Conservation (phyloP, 2,797 vertebrate species). For the Rhinogobio ventralis region DNA sequence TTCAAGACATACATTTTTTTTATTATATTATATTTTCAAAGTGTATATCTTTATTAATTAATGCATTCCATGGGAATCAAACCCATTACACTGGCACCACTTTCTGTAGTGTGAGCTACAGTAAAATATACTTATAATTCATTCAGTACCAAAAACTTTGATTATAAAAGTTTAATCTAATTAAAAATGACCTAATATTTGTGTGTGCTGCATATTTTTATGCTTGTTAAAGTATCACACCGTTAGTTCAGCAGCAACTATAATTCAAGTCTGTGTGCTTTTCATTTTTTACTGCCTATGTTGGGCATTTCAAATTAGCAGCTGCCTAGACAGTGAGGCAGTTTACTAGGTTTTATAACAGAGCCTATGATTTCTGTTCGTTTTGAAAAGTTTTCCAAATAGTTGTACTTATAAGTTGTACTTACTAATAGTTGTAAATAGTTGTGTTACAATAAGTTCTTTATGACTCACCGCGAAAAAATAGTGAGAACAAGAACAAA, state of each 20-base stretch:
- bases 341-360: background rate
- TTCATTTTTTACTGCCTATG: background rate
- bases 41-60: background rate
- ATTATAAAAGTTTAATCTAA: background rate
- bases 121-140: background rate
- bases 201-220: background rate
- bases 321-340: background rate
- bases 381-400: conserved; percentile 23
- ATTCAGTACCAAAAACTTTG: background rate
- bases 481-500: conserved; percentile 6
- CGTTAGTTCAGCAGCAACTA: background rate
- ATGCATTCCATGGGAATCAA: background rate
- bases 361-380: background rate
- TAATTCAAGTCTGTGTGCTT: background rate
- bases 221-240: background rate
- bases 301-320: background rate
- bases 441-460: background rate
- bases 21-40: background rate
- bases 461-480: conserved; percentile 18
- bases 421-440: no score
- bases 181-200: background rate
- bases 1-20: background rate
- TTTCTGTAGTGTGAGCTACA: background rate
- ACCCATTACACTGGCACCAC: background rate
- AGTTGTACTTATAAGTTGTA: no score